Percentiles rank a stretch among this genome's conserved stretches.
These are phyloP conservation scores for Ctenodactylus gundi DNA, from an alignment of 2,113 vertebrate species.

Conservation along the genomic window DNA sequence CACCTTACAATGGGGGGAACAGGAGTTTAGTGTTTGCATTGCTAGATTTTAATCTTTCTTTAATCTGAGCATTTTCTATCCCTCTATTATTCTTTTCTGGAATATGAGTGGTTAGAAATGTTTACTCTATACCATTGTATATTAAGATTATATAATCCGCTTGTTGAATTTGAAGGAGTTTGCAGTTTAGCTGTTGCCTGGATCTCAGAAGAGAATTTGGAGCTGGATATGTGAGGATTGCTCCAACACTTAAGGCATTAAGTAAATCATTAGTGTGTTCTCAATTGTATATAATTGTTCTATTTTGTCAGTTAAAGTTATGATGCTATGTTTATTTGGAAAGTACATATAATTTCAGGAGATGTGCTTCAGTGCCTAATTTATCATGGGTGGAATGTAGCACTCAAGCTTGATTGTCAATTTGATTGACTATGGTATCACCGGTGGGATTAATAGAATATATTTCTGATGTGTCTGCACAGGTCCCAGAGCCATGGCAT, in stretches of 20 bases:
- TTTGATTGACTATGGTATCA: not conserved
- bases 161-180: not conserved
- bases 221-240: not conserved
- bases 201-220: not conserved
- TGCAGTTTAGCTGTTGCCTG: not conserved
- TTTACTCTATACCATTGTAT: not conserved
- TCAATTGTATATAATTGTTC: not conserved
- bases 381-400: not conserved
- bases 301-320: not conserved
- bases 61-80: not conserved
- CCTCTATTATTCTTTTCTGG: not conserved
- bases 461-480: not conserved
- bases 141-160: not conserved
- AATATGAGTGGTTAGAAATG: too few relatives aligned
- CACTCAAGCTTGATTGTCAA: not conserved
- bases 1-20: too few relatives aligned
- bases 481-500: not conserved
- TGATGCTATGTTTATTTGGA: not conserved
- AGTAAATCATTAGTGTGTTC: not conserved
- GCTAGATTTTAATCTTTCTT: not conserved
- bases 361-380: not conserved
- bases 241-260: not conserved
- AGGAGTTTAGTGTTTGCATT: not conserved
- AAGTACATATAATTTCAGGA: not conserved
- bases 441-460: not conserved